A percentile compares a stretch with the other conserved stretches of the same genome.
These are phyloP conservation scores for Chrysemys picta DNA, from an alignment of 2,113 vertebrate genomes.

Conservation along the genomic window DNA sequence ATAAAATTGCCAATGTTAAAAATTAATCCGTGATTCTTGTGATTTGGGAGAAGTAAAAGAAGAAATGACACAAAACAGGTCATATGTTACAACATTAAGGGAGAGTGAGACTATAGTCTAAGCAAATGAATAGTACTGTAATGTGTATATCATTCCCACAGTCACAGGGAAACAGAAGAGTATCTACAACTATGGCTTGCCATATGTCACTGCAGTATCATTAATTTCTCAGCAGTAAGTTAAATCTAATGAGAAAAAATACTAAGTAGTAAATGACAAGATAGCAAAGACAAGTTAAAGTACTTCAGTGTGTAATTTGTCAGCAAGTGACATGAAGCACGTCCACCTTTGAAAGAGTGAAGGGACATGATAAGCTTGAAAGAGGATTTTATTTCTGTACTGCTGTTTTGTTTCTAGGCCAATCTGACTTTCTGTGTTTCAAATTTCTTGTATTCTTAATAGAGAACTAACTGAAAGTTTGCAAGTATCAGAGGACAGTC, in stretches of 20 bases:
- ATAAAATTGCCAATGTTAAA: background rate
- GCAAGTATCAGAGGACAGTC: background rate
- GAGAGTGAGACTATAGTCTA: background rate
- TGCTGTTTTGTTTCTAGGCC: background rate
- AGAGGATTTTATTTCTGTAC: background rate
- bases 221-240: background rate
- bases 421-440: background rate
- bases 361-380: background rate
- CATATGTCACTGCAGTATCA: background rate
- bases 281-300: background rate
- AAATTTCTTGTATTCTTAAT: background rate
- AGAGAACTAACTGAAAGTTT: background rate
- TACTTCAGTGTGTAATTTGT: background rate
- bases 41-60: background rate
- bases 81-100: background rate
- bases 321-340: background rate
- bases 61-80: conserved; percentile 11
- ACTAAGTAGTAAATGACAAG: background rate
- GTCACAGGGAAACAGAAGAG: background rate
- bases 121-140: background rate
- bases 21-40: background rate
- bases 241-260: conserved; percentile 14
- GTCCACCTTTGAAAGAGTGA: background rate
- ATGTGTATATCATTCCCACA: background rate
- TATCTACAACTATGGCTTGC: background rate